phyloP scores from a whole-genome alignment of 2,797 vertebrate species.

The Oreochromis mossambicus region DNA sequence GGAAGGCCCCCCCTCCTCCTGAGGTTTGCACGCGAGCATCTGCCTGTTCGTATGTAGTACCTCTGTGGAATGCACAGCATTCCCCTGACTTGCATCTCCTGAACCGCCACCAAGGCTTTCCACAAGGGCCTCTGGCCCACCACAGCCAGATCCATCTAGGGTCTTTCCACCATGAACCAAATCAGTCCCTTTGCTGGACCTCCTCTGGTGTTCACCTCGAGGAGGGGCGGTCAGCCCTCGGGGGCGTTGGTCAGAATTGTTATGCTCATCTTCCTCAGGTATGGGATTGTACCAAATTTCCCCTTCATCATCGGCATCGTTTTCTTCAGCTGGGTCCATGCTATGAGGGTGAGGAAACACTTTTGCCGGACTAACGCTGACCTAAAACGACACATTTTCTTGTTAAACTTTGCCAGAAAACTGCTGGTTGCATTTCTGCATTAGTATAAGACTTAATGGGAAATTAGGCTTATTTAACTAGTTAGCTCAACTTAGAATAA shows the following conservation, averaged over 20 bases:
- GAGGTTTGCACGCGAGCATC: constrained; percentile 72
- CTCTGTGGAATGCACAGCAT: constrained; percentile 71
- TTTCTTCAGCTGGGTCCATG: constrained; percentile 83
- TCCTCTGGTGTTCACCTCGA: constrained; percentile 34
- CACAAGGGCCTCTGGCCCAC: constrained; percentile 29
- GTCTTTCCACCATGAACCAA: not conserved
- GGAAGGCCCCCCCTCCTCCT: constrained; percentile 74
- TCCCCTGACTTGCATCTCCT: constrained; percentile 58
- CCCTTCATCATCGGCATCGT: constrained; percentile 92
- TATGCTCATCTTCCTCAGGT: constrained; percentile 88
- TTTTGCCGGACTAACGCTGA: constrained; percentile 20
- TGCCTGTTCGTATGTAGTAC: constrained; percentile 72
- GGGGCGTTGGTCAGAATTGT: constrained; percentile 13
- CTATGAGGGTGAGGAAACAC: constrained; percentile 12
- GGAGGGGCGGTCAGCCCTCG: constrained; percentile 30
- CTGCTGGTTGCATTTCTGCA: not conserved
- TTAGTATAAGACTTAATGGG: not conserved
- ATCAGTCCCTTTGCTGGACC: constrained; percentile 43
- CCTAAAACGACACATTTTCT: constrained; percentile 4
- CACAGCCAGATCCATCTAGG: not conserved
- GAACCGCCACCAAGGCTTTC: constrained; percentile 22
- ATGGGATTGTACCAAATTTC: constrained; percentile 99
- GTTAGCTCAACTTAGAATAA: not conserved
- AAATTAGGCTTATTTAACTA: not conserved
- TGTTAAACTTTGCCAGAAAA: not conserved